These are phyloP conservation scores for Macrotis lagotis DNA, from an alignment of 2,113 vertebrate genomes.

Conservation along the genomic window DNA sequence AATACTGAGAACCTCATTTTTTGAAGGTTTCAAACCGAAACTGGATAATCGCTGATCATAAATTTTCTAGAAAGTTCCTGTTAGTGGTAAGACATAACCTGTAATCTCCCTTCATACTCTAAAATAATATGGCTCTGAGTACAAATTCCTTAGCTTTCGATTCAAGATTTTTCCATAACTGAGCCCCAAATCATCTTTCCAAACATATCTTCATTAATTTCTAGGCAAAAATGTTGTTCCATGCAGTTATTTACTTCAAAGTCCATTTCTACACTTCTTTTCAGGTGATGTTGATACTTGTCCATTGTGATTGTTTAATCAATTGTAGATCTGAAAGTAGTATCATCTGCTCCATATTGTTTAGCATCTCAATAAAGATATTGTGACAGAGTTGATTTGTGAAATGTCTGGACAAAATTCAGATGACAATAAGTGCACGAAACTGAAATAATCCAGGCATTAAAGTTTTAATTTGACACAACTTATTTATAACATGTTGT, in stretches of 20 bases:
- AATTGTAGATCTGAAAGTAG: neutral
- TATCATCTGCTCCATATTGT: neutral
- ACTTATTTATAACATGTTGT: neutral
- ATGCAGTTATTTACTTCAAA: neutral
- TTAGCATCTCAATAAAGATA: neutral
- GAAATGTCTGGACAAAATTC: neutral
- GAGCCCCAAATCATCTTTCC: neutral
- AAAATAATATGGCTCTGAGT: neutral
- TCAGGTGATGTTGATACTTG: neutral
- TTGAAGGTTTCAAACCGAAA: neutral
- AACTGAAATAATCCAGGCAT: neutral
- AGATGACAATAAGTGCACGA: neutral
- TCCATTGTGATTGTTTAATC: neutral
- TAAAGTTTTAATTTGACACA: neutral
- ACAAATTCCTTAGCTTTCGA: neutral
- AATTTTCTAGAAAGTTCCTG: neutral
- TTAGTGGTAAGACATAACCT: neutral
- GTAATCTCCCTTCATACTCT: neutral
- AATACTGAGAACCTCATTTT: neutral
- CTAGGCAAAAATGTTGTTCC: neutral
- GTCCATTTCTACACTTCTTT: neutral
- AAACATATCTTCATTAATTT: neutral
- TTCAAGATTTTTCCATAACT: neutral
- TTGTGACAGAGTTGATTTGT: neutral
- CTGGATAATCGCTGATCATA: neutral